phyloP scores from a whole-genome alignment of 2,888 invertebrate species.

The Lydus trimaculatus region DNA sequence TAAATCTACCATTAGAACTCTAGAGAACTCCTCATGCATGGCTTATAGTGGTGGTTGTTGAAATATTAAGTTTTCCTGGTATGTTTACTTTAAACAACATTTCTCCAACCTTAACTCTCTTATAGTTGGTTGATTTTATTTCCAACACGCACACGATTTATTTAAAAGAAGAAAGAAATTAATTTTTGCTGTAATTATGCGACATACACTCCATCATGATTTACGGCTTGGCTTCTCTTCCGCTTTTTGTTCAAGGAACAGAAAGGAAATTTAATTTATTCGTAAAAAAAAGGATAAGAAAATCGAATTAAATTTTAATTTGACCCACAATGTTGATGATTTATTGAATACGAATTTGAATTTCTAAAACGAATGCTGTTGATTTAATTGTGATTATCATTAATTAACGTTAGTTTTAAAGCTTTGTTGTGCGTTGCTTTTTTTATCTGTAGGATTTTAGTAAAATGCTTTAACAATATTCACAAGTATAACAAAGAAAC shows the following conservation, averaged over 20 bases:
- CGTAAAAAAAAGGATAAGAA: neutral
- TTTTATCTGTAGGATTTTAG: no score
- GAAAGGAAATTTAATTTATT: neutral
- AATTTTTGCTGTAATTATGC: neutral
- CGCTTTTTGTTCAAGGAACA: neutral
- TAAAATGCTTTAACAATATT: neutral
- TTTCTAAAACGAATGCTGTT: neutral
- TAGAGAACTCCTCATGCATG: slow-evolving; percentile 41
- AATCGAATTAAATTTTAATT: neutral
- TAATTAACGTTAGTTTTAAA: no score
- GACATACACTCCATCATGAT: neutral
- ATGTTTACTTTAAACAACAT: slow-evolving; percentile 32
- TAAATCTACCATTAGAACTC: slow-evolving; percentile 37
- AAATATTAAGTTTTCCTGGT: slow-evolving; percentile 34
- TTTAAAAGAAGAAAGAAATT: neutral
- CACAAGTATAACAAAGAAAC: neutral
- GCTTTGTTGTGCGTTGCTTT: no score
- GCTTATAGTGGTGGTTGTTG: slow-evolving; percentile 35
- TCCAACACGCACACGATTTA: neutral
- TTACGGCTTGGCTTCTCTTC: no score
- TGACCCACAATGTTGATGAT: neutral
- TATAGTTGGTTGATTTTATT: neutral
- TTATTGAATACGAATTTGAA: neutral
- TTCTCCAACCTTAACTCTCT: neutral
- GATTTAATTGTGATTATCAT: no score